phyloP scores from a whole-genome alignment of 2,113 vertebrate species.

The Kobus ellipsiprymnus region DNA sequence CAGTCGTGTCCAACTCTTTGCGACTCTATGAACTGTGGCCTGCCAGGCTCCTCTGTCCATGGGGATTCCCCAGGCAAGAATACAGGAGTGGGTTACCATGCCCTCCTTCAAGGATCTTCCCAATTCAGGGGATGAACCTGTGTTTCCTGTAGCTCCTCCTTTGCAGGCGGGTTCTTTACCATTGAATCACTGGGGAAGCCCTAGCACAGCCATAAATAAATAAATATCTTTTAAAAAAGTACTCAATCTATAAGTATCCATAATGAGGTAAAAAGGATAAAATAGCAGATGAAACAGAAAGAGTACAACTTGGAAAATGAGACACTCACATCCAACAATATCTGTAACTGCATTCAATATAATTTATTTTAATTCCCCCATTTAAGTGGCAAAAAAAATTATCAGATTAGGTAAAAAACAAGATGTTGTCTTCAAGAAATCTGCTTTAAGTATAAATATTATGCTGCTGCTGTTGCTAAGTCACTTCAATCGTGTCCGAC shows the following conservation, averaged over 20 bases:
- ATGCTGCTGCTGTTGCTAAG: no score
- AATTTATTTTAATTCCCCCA: background rate
- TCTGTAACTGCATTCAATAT: background rate
- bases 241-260: background rate
- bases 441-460: background rate
- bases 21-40: fast-evolving
- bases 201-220: background rate
- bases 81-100: background rate
- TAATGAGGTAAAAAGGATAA: background rate
- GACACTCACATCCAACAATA: background rate
- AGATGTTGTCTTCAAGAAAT: background rate
- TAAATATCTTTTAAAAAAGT: background rate
- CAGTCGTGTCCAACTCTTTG: background rate
- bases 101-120: background rate
- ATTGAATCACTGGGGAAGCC: background rate
- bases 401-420: background rate
- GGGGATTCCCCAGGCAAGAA: background rate
- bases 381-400: background rate
- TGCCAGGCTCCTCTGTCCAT: background rate
- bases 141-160: background rate
- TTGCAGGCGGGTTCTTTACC: background rate
- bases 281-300: background rate
- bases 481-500: fast-evolving
- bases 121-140: background rate
- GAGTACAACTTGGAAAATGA: background rate